Base-by-base conservation (phyloP, 2,888 invertebrate genomes). In the Girardia tigrina region DNA sequence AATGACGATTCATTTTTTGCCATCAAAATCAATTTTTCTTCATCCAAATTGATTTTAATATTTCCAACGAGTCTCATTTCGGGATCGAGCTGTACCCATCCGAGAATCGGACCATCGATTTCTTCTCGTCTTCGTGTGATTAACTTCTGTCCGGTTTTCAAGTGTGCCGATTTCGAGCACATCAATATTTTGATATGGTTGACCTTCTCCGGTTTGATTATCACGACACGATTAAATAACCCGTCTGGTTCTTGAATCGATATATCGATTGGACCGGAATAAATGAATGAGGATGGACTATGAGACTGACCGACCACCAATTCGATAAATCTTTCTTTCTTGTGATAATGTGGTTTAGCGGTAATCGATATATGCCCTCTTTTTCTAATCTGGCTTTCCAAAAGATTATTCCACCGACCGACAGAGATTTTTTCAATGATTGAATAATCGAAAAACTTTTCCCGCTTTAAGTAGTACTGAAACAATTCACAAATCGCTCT, bases 91-190 rank as follows among this genome's bases (percentile, higher is more conserved):
- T 56, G 6, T 6, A 56, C n/a, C 56, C 56, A 56, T 4, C 56
- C 56, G 4, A 56, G 8, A 8, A n/a, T 8, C 56, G 56, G 56
- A 16, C 56, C 56, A 2, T 8, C 23, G 4, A 56, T 56, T 23
- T 56, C 56, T 56, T n/a, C 56, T n/a, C 4, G 4, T 56, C n/a
- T 56, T 20, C 56, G 4, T 2, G 56, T 56, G 2, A 56, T 56
- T 23, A 56, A 56, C 23, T 56, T 56, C 56, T 56, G 56, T 12
- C n/a, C 56, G 56, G 56, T 56, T 56, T 56, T 56, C 56, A 56
- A 56, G 23, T 12, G 56, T n/a, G 56, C n/a, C 56, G 23, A 12
- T 56, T 56, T 56, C 56, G 56, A 56, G 23, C 56, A 56, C 56
- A 56, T 12, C 6, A 56, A n/a, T 6, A 56, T 16, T 16, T 56